Percentiles rank a stretch among this genome's conserved stretches.
Evolutionary conservation across 2,797 vertebrate genomes (phyloP).

Genomic region (Uromys caudimaculatus): DNA sequence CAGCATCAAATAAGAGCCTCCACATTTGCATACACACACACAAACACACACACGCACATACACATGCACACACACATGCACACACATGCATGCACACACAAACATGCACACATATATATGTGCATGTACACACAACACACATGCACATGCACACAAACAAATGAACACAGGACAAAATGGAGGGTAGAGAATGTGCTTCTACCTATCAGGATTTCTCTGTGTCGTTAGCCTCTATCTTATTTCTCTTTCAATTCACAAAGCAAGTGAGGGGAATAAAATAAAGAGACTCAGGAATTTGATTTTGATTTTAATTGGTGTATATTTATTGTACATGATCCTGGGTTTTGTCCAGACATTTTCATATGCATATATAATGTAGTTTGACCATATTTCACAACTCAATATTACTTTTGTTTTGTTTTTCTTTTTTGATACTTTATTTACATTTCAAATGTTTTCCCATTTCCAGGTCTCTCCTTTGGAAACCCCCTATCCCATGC

Average conservation of each 20-base stretch:
- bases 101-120: neutral
- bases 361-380: neutral
- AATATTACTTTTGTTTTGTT: neutral
- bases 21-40: neutral
- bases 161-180: neutral
- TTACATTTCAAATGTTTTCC: too few relatives aligned
- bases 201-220: neutral
- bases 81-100: too few relatives aligned
- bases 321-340: neutral
- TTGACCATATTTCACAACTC: neutral
- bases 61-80: accelerated
- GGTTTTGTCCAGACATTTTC: neutral
- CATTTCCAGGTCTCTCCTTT: too few relatives aligned
- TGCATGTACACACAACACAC: neutral
- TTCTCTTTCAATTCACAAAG: neutral
- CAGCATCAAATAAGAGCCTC: neutral
- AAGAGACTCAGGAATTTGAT: neutral
- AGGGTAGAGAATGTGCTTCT: neutral
- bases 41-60: neutral
- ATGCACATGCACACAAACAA: neutral
- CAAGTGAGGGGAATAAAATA: neutral
- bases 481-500: too few relatives aligned
- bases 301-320: neutral
- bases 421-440: too few relatives aligned
- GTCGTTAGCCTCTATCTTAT: neutral